Base-by-base conservation (phyloP, 1,140 invertebrate species). In the Heliconius hermathena region DNA sequence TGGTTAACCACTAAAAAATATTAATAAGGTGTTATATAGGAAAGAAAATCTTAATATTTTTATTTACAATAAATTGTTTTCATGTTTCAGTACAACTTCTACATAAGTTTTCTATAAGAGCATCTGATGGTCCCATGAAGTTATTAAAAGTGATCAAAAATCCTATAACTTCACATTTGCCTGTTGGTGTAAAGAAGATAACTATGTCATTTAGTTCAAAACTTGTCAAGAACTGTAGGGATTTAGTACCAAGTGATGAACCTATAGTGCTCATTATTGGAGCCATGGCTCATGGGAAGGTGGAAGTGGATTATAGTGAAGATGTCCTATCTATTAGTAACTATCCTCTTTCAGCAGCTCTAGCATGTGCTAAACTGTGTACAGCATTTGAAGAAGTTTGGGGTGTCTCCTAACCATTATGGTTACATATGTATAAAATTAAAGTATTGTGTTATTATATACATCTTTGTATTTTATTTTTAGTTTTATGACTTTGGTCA, bases 141-240 rank as follows among this genome's bases (percentile, higher is more conserved):
- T 91, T 99, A 29, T 92, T 99, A 71, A 99, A 99, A 96, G 98
- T 99, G 8, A 99, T 99, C 66, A 99, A 99, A 94, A 99, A 99
- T 95, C 99, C 99, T 4, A 95, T 99, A 0, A 98, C 97, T 4
- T 96, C 98, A 90, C 99, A 99, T 95, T 95, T 99, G 38, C 99
- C 99, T n/a, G 97, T 98, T 29, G 99, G 99, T 60, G 99, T 98
- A 84, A 96, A 95, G 75, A 99, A 99, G 95, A 96, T 99, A 79
- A 96, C 96, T 0, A 99, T 98, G 95, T 99, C 99, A 33, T 99
- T 98, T 93, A 97, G 97, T 85, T 96, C 98, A 0, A 97, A 97
- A 80, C 96, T 97, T 84, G 95, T 98, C 2, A 91, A 97, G 70
- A 97, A 97, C 88, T 97, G 97, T 60, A 92, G 96, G 77, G 97